These are phyloP conservation scores for Microplitis deprimator DNA, from an alignment of 2,888 invertebrate genomes.

Conservation along the genomic window DNA sequence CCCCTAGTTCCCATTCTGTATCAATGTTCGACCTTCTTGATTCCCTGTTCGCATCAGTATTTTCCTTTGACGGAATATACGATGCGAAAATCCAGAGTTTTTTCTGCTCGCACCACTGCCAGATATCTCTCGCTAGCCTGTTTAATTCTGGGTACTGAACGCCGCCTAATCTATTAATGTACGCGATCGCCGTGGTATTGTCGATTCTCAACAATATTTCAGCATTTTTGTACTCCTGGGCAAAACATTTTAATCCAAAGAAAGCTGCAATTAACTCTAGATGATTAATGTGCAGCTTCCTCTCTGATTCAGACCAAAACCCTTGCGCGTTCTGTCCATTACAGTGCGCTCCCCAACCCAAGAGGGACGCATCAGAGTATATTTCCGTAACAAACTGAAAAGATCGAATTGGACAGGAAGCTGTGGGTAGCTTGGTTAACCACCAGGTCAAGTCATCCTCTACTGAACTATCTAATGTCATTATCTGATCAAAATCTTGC, in stretches of 20 bases:
- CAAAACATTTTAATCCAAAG: constrained; percentile 2
- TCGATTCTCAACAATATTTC: constrained; percentile 22
- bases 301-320: not conserved
- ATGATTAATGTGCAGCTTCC: constrained; percentile 3
- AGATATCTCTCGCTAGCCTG: constrained; percentile 31
- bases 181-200: too few relatives aligned
- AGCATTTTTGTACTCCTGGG: constrained; percentile 11
- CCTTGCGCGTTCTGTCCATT: not conserved
- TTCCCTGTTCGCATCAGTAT: constrained; percentile 31
- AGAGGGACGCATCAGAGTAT: constrained; percentile 12
- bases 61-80: constrained; percentile 38
- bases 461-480: constrained; percentile 22
- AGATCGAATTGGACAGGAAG: not conserved
- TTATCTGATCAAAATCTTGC: constrained; percentile 22
- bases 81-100: constrained; percentile 35
- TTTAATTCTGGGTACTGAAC: constrained; percentile 1
- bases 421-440: constrained; percentile 6
- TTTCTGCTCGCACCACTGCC: constrained; percentile 37
- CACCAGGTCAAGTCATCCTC: constrained; percentile 28
- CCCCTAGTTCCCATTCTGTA: not conserved
- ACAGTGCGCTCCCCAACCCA: constrained; percentile 20
- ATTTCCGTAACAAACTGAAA: not conserved
- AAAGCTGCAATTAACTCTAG: not conserved
- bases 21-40: constrained; percentile 30
- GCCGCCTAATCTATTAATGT: constrained; percentile 27